Conservation (phyloP, 2,113 vertebrate genomes). For the Otocyon megalotis region DNA sequence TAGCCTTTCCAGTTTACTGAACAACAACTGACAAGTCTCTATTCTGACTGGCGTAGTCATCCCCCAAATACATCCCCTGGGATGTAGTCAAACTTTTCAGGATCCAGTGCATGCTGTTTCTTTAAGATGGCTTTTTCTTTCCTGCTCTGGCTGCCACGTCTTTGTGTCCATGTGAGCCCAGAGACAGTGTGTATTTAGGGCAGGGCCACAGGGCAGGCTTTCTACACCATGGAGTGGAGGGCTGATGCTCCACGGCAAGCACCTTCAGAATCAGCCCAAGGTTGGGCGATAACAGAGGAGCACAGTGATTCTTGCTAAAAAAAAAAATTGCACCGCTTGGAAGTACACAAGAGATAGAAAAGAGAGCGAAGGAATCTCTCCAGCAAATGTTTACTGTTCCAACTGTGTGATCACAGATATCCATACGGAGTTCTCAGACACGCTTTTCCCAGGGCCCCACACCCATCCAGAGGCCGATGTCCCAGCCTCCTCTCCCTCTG, state of each 20-base stretch:
- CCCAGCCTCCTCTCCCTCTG: neutral
- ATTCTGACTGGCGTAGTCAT: neutral
- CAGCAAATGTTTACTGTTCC: conserved; percentile 68
- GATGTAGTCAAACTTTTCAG: neutral
- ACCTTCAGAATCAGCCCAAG: neutral
- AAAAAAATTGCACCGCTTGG: conserved; percentile 55
- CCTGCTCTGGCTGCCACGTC: neutral
- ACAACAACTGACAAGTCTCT: neutral
- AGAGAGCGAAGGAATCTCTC: neutral
- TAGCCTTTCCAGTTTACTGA: neutral
- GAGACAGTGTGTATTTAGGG: neutral
- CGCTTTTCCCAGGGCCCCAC: neutral
- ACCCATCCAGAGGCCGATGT: accelerated
- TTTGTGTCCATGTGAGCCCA: conserved; percentile 20
- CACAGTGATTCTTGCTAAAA: conserved; percentile 43
- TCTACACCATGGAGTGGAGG: no score
- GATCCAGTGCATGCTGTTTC: neutral
- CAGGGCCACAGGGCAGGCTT: neutral
- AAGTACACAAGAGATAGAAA: conserved; percentile 54
- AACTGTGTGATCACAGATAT: neutral
- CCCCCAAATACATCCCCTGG: accelerated
- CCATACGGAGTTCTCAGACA: neutral
- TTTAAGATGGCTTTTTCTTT: neutral
- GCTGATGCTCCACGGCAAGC: neutral
- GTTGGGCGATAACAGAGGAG: neutral